These are phyloP conservation scores for Pitta sordida DNA, from an alignment of 2,113 vertebrate genomes.

Conservation along the genomic window DNA sequence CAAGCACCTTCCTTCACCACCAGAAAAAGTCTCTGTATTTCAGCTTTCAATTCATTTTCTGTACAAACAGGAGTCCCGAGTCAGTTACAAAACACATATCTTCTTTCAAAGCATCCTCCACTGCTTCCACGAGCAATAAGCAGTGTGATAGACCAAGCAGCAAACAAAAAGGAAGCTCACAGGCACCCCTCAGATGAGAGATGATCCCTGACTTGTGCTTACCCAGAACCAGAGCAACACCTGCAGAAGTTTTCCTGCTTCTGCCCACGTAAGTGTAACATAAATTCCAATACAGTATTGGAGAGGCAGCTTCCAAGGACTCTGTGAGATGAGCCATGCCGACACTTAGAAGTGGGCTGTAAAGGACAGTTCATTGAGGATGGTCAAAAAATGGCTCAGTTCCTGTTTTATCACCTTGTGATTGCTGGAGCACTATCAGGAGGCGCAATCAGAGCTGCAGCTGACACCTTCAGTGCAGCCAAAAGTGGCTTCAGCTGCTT, in stretches of 20 bases:
- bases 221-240: background rate
- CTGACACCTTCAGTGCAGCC: background rate
- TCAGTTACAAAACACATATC: background rate
- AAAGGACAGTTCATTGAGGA: background rate
- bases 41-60: conserved; percentile 38
- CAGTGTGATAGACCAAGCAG: background rate
- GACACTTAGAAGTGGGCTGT: background rate
- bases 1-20: background rate
- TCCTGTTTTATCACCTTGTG: background rate
- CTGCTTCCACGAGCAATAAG: background rate
- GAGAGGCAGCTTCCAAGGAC: background rate
- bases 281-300: background rate
- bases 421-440: background rate
- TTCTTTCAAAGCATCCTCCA: conserved; percentile 1
- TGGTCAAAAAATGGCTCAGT: background rate
- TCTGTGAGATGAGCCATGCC: background rate
- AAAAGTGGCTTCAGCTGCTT: conserved; percentile 4
- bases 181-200: background rate
- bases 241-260: background rate
- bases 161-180: background rate
- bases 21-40: conserved; percentile 9
- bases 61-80: background rate
- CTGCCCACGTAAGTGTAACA: background rate
- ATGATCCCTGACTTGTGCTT: background rate
- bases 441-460: background rate